A percentile compares a stretch with the other conserved stretches of the same genome.
These are phyloP conservation scores for Corythornis vintsioides DNA, from an alignment of 2,113 vertebrate genomes.

Conservation along the genomic window DNA sequence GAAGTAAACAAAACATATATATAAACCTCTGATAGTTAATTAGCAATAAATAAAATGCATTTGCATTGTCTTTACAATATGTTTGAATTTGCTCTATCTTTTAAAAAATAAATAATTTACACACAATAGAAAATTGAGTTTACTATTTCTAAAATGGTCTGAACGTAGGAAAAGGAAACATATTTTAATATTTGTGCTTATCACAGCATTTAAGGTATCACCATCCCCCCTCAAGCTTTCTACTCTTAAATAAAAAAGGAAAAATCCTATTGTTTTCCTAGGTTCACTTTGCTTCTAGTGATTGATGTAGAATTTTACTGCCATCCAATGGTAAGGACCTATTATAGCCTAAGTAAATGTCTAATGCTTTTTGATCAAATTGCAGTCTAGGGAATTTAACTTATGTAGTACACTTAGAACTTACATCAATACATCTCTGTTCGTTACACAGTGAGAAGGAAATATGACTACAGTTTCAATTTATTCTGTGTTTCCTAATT, in stretches of 20 bases:
- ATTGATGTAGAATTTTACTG: conserved; percentile 99
- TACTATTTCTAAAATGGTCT: conserved; percentile 41
- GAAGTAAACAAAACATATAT: background rate
- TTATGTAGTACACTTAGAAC: conserved; percentile 78
- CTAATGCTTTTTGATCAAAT: conserved; percentile 84
- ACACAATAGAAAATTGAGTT: background rate
- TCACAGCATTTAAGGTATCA: conserved; percentile 51
- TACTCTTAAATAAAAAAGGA: conserved; percentile 76
- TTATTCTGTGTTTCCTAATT: conserved; percentile 86
- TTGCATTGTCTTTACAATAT: background rate
- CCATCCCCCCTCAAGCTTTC: conserved; percentile 71
- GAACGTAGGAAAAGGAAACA: conserved; percentile 52
- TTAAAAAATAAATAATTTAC: background rate
- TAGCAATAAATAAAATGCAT: background rate
- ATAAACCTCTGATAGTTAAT: background rate
- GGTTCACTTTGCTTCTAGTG: conserved; percentile 76
- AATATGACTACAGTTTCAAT: conserved; percentile 85
- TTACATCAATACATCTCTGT: conserved; percentile 82
- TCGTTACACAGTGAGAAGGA: conserved; percentile 80
- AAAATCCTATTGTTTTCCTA: conserved; percentile 75
- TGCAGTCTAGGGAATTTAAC: conserved; percentile 84
- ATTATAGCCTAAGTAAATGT: conserved; percentile 83
- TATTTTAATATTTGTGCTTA: conserved; percentile 63
- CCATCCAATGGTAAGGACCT: conserved; percentile 91
- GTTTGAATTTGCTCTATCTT: background rate